Percentiles rank a stretch among this genome's conserved stretches.
These are phyloP conservation scores for Orchesella cincta DNA, from an alignment of 1,140 invertebrate genomes.

Conservation along the genomic window DNA sequence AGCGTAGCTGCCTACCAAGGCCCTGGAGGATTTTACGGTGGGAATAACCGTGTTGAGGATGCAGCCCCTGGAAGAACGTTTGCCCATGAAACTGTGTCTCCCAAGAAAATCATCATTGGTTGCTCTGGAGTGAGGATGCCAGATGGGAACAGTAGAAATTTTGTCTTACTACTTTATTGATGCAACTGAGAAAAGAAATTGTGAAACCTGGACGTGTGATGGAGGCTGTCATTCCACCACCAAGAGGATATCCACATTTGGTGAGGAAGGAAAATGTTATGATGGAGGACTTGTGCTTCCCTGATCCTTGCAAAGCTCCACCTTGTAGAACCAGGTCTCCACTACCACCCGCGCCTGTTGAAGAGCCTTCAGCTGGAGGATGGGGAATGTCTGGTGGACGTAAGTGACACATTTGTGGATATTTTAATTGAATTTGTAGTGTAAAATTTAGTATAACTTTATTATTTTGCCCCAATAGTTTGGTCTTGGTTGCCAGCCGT, in stretches of 20 bases:
- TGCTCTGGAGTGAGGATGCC: slow-evolving; percentile 37
- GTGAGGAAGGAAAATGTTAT: slow-evolving; percentile 14
- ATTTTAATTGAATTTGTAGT: no score
- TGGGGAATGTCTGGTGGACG: not conserved
- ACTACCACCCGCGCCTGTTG: not conserved
- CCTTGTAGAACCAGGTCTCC: slow-evolving; percentile 16
- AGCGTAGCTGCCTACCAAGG: no score
- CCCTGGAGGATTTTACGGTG: no score
- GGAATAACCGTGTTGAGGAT: no score
- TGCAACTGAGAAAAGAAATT: slow-evolving; percentile 40
- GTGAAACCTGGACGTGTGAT: slow-evolving; percentile 4
- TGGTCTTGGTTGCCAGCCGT: not conserved
- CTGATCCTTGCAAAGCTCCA: slow-evolving; percentile 26
- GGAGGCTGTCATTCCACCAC: slow-evolving; percentile 36
- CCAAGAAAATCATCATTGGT: slow-evolving; percentile 42
- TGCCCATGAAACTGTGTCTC: slow-evolving; percentile 40
- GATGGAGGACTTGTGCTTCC: slow-evolving; percentile 45
- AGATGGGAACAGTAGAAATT: not conserved
- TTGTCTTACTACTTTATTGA: slow-evolving; percentile 40
- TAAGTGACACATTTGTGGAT: no score
- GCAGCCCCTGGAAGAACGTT: slow-evolving; percentile 31
- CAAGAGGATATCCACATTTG: slow-evolving; percentile 28
- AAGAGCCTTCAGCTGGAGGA: not conserved
- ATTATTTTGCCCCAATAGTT: no score
- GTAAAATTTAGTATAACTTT: no score